Conservation (phyloP, 2,888 invertebrate species). For the Pachymerium ferrugineum region DNA sequence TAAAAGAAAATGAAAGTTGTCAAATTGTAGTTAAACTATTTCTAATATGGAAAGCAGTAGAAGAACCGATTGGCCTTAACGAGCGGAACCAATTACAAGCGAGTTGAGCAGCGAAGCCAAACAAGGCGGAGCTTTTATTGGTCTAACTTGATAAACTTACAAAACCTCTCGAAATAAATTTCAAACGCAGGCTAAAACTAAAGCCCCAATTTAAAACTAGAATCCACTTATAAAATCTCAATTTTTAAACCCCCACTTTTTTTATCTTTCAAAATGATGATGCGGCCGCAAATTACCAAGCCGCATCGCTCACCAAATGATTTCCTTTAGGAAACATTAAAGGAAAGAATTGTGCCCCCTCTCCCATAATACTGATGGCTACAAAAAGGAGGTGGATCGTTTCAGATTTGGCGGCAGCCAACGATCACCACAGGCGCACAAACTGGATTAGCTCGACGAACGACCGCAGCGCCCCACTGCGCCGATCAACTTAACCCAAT, state of each 20-base stretch:
- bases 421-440: conserved; percentile 27
- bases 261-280: not conserved
- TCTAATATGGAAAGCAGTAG: no score
- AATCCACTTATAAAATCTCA: no score
- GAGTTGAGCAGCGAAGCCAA: no score
- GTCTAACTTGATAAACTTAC: no score
- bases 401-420: conserved; percentile 27
- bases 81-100: no score
- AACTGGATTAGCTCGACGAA: conserved; percentile 18
- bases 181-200: no score
- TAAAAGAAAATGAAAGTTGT: no score
- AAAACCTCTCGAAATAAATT: not conserved
- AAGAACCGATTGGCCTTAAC: no score
- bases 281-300: not conserved
- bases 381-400: conserved; percentile 17
- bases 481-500: conserved; percentile 24
- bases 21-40: no score
- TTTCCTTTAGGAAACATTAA: conserved; percentile 23
- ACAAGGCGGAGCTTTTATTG: conserved; percentile 13
- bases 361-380: not conserved
- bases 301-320: not conserved
- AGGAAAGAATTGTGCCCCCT: conserved; percentile 7
- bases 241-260: not conserved
- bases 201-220: no score
- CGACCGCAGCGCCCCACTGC: conserved; percentile 27